A percentile compares a stretch with the other conserved stretches of the same genome.
phyloP scores from a whole-genome alignment of 2,888 invertebrate species.

The Smittia aterrima region DNA sequence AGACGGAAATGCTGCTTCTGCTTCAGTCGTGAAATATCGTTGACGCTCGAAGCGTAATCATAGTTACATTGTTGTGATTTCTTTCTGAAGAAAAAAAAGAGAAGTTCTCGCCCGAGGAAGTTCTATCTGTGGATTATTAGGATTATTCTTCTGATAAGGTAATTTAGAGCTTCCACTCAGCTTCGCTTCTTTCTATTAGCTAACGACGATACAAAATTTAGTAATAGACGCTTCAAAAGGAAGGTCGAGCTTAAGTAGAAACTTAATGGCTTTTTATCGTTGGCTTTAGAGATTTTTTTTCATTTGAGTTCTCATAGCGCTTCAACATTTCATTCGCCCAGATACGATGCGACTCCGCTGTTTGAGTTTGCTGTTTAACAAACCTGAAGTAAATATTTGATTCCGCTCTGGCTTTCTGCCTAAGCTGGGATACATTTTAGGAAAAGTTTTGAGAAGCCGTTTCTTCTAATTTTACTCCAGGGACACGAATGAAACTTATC shows the following conservation, averaged over 20 bases:
- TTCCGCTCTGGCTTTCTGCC: neutral
- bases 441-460: neutral
- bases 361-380: conserved; percentile 12
- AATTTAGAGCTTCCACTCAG: conserved; percentile 16
- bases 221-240: neutral
- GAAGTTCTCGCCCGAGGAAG: neutral
- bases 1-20: neutral
- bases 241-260: neutral
- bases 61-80: neutral
- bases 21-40: neutral
- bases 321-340: neutral
- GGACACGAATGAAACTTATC: neutral
- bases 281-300: neutral
- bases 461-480: neutral
- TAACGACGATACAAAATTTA: neutral
- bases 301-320: neutral
- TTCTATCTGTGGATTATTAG: conserved; percentile 33
- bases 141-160: conserved; percentile 34
- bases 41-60: neutral
- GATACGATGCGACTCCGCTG: neutral
- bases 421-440: neutral
- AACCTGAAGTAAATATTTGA: conserved; percentile 30
- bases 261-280: neutral
- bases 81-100: neutral
- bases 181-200: neutral